Conservation (phyloP, 1,140 invertebrate genomes). For the Heliconius congener region DNA sequence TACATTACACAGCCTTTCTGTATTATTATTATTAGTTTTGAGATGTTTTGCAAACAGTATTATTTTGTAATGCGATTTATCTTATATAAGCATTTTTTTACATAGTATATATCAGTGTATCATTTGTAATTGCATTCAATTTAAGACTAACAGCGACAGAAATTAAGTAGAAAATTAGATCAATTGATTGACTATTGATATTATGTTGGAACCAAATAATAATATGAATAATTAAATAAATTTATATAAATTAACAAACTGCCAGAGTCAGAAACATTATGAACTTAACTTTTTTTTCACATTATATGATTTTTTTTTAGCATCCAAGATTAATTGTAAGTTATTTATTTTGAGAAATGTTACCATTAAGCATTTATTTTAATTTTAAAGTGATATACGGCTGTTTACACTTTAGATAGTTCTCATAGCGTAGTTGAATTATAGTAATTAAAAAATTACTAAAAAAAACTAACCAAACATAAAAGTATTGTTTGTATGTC, state of each 20-base stretch:
- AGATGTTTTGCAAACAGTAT: slow-evolving; percentile 3
- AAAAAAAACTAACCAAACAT: too few species aligned
- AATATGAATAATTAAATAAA: background rate
- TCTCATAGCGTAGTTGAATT: background rate
- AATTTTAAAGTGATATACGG: slow-evolving; percentile 21
- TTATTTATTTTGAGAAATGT: slow-evolving; percentile 28
- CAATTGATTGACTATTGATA: slow-evolving; percentile 19
- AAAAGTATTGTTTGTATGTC: background rate
- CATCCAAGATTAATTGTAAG: slow-evolving; percentile 22
- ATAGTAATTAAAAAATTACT: background rate
- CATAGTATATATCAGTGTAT: background rate
- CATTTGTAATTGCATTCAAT: background rate
- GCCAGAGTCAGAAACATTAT: background rate
- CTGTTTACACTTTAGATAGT: slow-evolving; percentile 21
- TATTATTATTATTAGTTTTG: background rate
- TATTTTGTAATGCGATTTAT: slow-evolving; percentile 15
- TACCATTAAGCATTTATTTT: slow-evolving; percentile 23
- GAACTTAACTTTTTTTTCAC: background rate
- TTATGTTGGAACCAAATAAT: slow-evolving; percentile 12
- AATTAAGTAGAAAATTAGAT: slow-evolving; percentile 18
- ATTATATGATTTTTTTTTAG: background rate
- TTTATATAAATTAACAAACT: slow-evolving; percentile 2
- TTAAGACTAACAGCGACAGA: slow-evolving; percentile 2
- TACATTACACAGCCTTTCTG: background rate
- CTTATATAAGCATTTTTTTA: slow-evolving; percentile 8